phyloP scores from a whole-genome alignment of 2,888 invertebrate species.

The Eumerus sabulonum region DNA sequence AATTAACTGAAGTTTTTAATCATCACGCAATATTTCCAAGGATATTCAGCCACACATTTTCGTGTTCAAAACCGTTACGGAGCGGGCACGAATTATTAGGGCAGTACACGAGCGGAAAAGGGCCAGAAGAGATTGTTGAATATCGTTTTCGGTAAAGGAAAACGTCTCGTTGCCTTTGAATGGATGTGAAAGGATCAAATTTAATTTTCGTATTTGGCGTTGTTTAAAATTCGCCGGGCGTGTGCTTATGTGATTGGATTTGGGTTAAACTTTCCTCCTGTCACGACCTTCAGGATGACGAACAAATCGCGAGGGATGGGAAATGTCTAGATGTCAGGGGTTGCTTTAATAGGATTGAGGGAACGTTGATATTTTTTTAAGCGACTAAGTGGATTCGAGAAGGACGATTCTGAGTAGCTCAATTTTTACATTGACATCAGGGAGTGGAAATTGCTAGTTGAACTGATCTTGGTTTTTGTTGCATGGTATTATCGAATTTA shows the following conservation, averaged over 20 bases:
- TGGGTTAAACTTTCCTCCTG: slow-evolving; percentile 41
- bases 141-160: background rate
- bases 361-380: slow-evolving; percentile 16
- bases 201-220: slow-evolving; percentile 47
- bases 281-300: background rate
- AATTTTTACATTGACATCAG: no score
- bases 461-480: no score
- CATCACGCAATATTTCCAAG: slow-evolving; percentile 49
- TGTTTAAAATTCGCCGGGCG: slow-evolving; percentile 55
- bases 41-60: slow-evolving; percentile 43
- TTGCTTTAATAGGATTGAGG: slow-evolving; percentile 22
- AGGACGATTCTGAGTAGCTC: background rate
- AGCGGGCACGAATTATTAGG: slow-evolving; percentile 20
- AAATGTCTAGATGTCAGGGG: background rate
- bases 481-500: no score
- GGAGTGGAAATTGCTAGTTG: no score
- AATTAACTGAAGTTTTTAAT: slow-evolving; percentile 60
- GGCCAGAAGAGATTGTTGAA: slow-evolving; percentile 11
- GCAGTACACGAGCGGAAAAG: background rate
- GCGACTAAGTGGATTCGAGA: slow-evolving; percentile 7
- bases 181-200: slow-evolving; percentile 38
- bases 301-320: no score
- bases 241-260: slow-evolving; percentile 54
- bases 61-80: slow-evolving; percentile 28
- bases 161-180: background rate